A percentile compares a stretch with the other conserved stretches of the same genome.
These are phyloP conservation scores for Bombus turneri DNA, from an alignment of 1,140 invertebrate species.

Conservation along the genomic window DNA sequence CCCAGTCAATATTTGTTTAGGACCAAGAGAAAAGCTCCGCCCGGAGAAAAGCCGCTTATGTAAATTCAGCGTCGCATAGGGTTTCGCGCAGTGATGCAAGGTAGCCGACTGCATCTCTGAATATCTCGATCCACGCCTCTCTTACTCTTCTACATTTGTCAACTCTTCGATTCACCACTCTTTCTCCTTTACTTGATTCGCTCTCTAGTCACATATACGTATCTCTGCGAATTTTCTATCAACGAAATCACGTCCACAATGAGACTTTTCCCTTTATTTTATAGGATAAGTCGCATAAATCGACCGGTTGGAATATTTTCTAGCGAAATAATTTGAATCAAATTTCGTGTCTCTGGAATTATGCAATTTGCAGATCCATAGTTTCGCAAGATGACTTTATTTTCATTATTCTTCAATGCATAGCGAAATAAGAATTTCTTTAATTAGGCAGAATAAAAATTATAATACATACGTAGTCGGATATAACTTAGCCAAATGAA, in stretches of 20 bases:
- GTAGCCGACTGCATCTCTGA: slow-evolving; percentile 54
- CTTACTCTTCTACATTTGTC: neutral
- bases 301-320: neutral
- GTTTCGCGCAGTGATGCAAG: slow-evolving; percentile 47
- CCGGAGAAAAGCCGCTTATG: slow-evolving; percentile 70
- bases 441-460: neutral
- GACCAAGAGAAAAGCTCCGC: slow-evolving; percentile 63
- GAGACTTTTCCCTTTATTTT: no score
- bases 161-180: neutral
- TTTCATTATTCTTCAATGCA: neutral
- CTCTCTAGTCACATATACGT: neutral
- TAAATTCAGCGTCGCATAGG: slow-evolving; percentile 66
- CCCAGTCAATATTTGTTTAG: slow-evolving; percentile 73
- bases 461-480: no score
- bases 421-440: neutral
- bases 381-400: neutral
- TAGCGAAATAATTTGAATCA: neutral
- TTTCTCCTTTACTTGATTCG: neutral
- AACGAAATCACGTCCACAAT: neutral
- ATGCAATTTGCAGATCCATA: neutral
- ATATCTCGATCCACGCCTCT: slow-evolving; percentile 43
- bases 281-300: neutral
- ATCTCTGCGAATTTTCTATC: neutral
- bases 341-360: neutral
- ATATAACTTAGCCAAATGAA: neutral